phyloP scores from a whole-genome alignment of 2,113 vertebrate species.

The Regulus satrapa region DNA sequence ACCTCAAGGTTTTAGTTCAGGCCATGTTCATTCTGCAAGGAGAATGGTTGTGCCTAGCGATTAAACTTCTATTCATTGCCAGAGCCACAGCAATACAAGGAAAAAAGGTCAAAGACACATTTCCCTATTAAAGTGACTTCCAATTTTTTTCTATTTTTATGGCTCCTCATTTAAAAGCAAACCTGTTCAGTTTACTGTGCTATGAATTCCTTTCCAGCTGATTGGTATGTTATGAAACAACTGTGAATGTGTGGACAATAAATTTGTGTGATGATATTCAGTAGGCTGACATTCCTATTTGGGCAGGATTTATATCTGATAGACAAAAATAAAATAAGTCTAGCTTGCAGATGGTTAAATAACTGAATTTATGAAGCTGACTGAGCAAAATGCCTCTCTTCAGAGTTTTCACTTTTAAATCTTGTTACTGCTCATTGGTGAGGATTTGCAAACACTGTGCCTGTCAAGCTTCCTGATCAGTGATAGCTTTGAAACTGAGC shows the following conservation, averaged over 20 bases:
- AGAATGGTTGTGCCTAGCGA: neutral
- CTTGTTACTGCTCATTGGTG: slow-evolving; percentile 58
- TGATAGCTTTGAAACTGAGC: slow-evolving; percentile 59
- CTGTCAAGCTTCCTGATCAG: slow-evolving; percentile 64
- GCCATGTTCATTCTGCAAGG: neutral
- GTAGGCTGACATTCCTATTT: neutral
- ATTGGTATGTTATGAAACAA: neutral
- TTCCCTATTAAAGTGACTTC: neutral
- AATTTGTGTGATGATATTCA: slow-evolving; percentile 8
- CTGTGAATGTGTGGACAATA: neutral
- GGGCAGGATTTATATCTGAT: neutral
- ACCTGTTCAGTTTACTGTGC: neutral
- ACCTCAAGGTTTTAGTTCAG: neutral
- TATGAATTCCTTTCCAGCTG: neutral
- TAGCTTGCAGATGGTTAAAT: slow-evolving; percentile 37
- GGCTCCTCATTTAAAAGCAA: neutral
- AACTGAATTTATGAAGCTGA: slow-evolving; percentile 34
- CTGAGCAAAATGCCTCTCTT: slow-evolving; percentile 22
- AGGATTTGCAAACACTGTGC: slow-evolving; percentile 56
- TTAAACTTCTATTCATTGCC: neutral
- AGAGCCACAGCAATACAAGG: neutral
- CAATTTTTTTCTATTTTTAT: neutral
- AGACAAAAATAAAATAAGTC: neutral
- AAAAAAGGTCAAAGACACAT: neutral
- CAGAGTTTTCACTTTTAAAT: slow-evolving; percentile 57